Conservation (phyloP, 2,888 invertebrate genomes). For the Drosophila colorata region DNA sequence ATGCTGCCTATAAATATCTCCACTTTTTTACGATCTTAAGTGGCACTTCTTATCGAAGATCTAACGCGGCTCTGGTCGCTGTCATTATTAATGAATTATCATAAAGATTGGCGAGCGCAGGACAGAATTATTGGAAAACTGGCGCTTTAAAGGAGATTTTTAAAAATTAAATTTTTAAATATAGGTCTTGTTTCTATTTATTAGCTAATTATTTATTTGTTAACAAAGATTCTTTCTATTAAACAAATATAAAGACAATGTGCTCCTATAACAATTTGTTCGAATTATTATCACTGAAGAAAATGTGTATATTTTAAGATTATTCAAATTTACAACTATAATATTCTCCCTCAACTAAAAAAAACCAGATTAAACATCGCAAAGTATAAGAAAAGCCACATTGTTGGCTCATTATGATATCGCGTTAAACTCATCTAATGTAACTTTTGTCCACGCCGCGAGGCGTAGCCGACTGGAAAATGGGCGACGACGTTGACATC, state of each 20-base stretch:
- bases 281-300: not conserved
- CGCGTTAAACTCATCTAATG: conserved; percentile 62
- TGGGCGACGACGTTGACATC: conserved; percentile 47
- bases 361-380: too few species aligned
- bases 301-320: too few species aligned
- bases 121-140: not conserved
- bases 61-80: conserved; percentile 24
- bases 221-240: too few species aligned
- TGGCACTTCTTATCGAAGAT: conserved; percentile 22
- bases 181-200: not conserved
- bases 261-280: not conserved
- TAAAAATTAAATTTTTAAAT: not conserved
- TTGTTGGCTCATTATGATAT: conserved; percentile 60
- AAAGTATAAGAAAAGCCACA: conserved; percentile 17
- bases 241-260: too few species aligned
- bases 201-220: too few species aligned
- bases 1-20: conserved; percentile 19
- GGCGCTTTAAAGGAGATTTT: not conserved
- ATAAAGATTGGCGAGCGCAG: not conserved
- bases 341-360: too few species aligned
- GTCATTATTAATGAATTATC: conserved; percentile 7
- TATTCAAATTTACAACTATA: too few species aligned
- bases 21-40: conserved; percentile 2
- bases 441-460: conserved; percentile 54
- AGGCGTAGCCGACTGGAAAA: conserved; percentile 64